Evolutionary conservation across 2,888 invertebrate genomes (phyloP).

Genomic region (Hirtodrosophila trivittata): DNA sequence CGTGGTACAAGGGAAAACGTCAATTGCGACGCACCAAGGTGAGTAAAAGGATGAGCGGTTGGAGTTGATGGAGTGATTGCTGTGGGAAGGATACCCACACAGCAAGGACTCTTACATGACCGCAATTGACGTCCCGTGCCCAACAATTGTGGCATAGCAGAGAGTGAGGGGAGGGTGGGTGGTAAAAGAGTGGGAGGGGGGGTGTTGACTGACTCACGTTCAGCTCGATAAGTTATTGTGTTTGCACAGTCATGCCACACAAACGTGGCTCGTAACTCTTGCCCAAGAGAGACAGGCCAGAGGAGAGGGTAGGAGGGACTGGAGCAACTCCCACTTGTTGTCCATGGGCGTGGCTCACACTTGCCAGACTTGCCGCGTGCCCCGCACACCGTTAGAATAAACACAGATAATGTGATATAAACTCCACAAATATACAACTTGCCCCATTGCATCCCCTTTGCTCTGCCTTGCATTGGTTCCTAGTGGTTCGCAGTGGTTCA

Average conservation of each 20-base stretch:
- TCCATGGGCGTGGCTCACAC: slow-evolving; percentile 72
- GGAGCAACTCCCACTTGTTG: slow-evolving; percentile 69
- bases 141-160: slow-evolving; percentile 22
- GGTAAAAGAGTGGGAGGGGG: neutral
- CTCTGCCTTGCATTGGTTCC: neutral
- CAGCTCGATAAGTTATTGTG: slow-evolving; percentile 77
- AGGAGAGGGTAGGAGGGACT: neutral
- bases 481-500: too few species aligned
- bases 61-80: neutral
- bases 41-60: slow-evolving; percentile 57
- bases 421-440: slow-evolving; percentile 72
- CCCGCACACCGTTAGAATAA: slow-evolving; percentile 65
- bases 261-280: slow-evolving; percentile 62
- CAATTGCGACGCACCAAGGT: slow-evolving; percentile 92
- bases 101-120: slow-evolving; percentile 47
- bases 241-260: slow-evolving; percentile 73
- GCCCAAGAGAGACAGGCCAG: slow-evolving; percentile 1
- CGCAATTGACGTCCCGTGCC: slow-evolving; percentile 66
- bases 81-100: slow-evolving; percentile 2
- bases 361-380: slow-evolving; percentile 30
- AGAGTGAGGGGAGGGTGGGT: neutral
- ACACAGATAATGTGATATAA: slow-evolving; percentile 82
- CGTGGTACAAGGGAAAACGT: slow-evolving; percentile 95
- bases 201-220: slow-evolving; percentile 69
- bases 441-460: slow-evolving; percentile 4